phyloP scores from a whole-genome alignment of 2,888 invertebrate genomes.

The Drosophila limbata region DNA sequence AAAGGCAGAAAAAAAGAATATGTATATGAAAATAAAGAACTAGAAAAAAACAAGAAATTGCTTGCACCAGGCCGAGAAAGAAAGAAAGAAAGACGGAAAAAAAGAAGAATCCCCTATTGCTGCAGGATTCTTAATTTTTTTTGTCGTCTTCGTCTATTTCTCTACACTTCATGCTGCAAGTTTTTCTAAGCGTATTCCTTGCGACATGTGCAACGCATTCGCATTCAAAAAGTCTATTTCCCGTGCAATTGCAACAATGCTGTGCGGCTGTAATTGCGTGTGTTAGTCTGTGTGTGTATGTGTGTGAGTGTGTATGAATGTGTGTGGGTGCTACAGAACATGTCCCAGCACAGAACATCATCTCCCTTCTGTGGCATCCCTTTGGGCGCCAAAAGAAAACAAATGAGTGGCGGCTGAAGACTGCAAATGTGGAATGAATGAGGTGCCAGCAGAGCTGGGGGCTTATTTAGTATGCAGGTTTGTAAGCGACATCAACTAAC shows the following conservation, averaged over 20 bases:
- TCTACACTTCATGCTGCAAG: constrained; percentile 16
- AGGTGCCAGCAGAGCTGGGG: constrained; percentile 23
- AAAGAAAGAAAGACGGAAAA: constrained; percentile 9
- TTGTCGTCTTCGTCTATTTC: constrained; percentile 12
- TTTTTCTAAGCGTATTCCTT: constrained; percentile 73
- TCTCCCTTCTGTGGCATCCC: constrained; percentile 48
- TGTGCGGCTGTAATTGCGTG: constrained; percentile 50
- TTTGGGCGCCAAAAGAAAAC: constrained; percentile 72
- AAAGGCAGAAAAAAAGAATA: constrained; percentile 47
- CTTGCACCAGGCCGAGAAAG: constrained; percentile 32
- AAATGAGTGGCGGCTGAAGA: constrained; percentile 77
- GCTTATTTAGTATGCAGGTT: constrained; percentile 79
- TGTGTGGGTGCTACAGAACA: constrained; percentile 41
- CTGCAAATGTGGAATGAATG: constrained; percentile 70
- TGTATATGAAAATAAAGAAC: constrained; percentile 19
- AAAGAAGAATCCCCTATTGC: constrained; percentile 56
- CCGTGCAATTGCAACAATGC: constrained; percentile 79
- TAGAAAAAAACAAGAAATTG: constrained; percentile 32
- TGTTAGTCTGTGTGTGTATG: constrained; percentile 17
- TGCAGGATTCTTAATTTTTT: constrained; percentile 45
- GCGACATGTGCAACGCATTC: constrained; percentile 76
- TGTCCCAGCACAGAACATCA: constrained; percentile 36
- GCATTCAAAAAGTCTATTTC: constrained; percentile 79
- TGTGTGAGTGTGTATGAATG: constrained; percentile 11
- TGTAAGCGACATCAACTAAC: constrained; percentile 74